Evolutionary conservation across 64 coral and sea anemone genomes (phyloP), one percentile per base, ranked within the genome.

Genomic region (Platygyra sinensis): DNA sequence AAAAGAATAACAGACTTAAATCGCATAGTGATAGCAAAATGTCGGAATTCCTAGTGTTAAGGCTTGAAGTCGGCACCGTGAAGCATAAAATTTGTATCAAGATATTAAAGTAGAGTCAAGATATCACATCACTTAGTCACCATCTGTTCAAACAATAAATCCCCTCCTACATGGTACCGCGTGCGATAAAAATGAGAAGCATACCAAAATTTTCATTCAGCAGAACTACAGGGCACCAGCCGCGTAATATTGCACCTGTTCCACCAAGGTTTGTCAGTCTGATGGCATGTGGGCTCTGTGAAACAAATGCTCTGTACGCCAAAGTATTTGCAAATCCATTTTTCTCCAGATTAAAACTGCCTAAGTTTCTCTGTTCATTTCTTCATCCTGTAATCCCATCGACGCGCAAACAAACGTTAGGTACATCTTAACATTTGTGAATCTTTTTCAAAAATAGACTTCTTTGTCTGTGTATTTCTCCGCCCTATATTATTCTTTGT

Each of bases 271-370:
- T 71, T 39, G 36, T 85, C 60, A 31, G 81, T 85, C 63, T 85
- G 81, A 85, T 85, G 81, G 62, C 81, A 85, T 71, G 51, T 79
- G 24, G 49, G 36, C 33, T 27, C 65, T 25, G 36, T 22, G 61
- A 22, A 67, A 83, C 30, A 33, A 64, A 49, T 46, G 18, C 18
- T 32, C 32, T 67, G 30, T 33, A 12, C 33, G 19, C 36, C 74
- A 77, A 10, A 17, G 39, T 8, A 49, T 52, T 49, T 77, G 12
- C 5, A 24, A 77, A 77, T 74, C 5, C 39, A 24, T 77, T 77
- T 77, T 22, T 24, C 39, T 49, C 36, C 9, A 50, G 10, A 24
- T 46, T 38, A 77, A 76, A 50, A 49, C 39, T 24, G 22, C 42
- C 42, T 8, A 46, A 11, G 36, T 77, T 50, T 38, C 20, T 22